Conservation (phyloP, 2,797 vertebrate genomes). For the Danionella dracula region DNA sequence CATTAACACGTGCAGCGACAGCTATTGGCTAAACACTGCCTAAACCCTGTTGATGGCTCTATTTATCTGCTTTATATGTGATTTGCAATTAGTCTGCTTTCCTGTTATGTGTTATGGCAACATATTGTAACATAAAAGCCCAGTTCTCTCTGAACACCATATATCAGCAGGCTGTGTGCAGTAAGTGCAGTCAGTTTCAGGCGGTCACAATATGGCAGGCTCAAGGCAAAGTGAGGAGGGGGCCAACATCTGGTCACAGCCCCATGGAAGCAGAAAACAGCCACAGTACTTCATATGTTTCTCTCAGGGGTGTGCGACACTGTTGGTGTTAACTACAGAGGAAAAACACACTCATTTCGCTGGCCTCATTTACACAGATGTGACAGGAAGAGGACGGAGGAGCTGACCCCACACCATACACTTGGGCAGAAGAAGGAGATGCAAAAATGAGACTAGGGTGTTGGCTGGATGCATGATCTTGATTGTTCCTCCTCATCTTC, state of each 20-base stretch:
- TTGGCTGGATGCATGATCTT: background rate
- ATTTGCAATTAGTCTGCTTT: constrained; percentile 18
- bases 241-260: constrained; percentile 75
- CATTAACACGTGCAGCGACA: constrained; percentile 23
- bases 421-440: constrained; percentile 17
- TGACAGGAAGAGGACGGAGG: constrained; percentile 26
- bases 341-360: constrained; percentile 50
- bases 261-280: constrained; percentile 70
- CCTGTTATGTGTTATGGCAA: constrained; percentile 19
- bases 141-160: constrained; percentile 17
- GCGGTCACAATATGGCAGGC: constrained; percentile 68
- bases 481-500: background rate
- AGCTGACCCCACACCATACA: constrained; percentile 12
- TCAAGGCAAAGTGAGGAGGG: constrained; percentile 60
- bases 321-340: constrained; percentile 83
- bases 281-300: constrained; percentile 82
- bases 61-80: constrained; percentile 22
- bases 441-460: constrained; percentile 8
- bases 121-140: constrained; percentile 27
- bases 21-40: constrained; percentile 26
- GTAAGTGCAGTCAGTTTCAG: constrained; percentile 75
- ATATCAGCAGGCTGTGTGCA: constrained; percentile 43
- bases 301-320: constrained; percentile 79
- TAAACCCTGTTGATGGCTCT: constrained; percentile 28
- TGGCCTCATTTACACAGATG: constrained; percentile 40